phyloP scores from a whole-genome alignment of 2,888 invertebrate species.

The Schizaphis graminum region DNA sequence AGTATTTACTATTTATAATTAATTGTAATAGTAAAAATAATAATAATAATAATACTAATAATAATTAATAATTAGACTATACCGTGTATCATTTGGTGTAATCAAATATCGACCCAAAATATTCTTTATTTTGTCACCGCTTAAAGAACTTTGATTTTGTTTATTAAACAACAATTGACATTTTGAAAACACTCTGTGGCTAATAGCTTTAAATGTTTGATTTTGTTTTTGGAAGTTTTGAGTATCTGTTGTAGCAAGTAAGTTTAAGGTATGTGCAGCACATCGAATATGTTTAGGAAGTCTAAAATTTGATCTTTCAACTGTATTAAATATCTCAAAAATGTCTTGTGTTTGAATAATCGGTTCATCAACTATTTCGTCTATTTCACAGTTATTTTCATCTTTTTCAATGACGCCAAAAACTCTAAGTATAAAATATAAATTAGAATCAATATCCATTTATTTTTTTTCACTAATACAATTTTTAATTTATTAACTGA shows the following conservation, averaged over 20 bases:
- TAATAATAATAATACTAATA: no score
- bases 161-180: not conserved
- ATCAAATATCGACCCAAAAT: not conserved
- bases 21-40: no score
- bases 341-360: no score
- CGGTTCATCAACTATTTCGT: no score
- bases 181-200: not conserved
- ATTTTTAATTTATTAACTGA: no score
- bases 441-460: no score
- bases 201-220: not conserved
- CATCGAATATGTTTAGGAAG: not conserved
- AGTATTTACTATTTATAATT: no score
- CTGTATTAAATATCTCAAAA: no score
- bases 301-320: not conserved
- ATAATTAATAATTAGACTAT: not conserved
- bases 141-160: not conserved
- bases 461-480: no score
- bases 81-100: slow-evolving; percentile 1
- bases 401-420: no score
- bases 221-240: not conserved
- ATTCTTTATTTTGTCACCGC: not conserved
- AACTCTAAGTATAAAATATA: no score
- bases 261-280: not conserved
- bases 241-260: not conserved
- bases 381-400: no score